Evolutionary conservation across 2,888 invertebrate species (phyloP).

Genomic region (Erebia aethiops): DNA sequence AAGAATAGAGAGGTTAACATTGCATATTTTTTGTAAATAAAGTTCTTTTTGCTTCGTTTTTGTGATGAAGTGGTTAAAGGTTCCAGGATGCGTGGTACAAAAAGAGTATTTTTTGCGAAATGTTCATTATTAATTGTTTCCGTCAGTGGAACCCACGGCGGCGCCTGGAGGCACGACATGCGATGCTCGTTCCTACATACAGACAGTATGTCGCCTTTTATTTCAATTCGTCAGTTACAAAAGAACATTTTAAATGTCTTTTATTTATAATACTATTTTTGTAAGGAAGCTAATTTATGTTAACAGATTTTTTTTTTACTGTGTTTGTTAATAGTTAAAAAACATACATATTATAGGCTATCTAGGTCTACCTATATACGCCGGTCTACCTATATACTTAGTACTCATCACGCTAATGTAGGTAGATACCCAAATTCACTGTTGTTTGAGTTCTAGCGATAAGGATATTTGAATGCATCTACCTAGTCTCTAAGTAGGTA

Average conservation of each 20-base stretch:
- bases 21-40: conserved; percentile 25
- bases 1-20: conserved; percentile 18
- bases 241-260: conserved; percentile 5
- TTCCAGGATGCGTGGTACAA: conserved; percentile 27
- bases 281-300: background rate
- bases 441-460: too few species aligned
- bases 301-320: background rate
- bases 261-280: background rate
- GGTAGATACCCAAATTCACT: too few species aligned
- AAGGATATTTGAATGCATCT: too few species aligned
- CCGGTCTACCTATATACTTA: too few species aligned
- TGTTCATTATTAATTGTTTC: conserved; percentile 33
- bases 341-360: too few species aligned
- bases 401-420: too few species aligned
- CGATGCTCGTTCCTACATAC: conserved; percentile 31
- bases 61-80: conserved; percentile 31
- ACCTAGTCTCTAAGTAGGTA: too few species aligned
- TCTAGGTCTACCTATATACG: too few species aligned
- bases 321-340: too few species aligned
- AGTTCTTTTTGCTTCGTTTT: conserved; percentile 16
- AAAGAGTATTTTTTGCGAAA: conserved; percentile 25
- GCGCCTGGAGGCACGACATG: conserved; percentile 29
- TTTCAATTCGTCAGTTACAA: conserved; percentile 17
- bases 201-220: conserved; percentile 35
- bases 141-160: conserved; percentile 24